These are phyloP conservation scores for Ceramica pisi DNA, from an alignment of 2,888 invertebrate genomes.

Conservation along the genomic window DNA sequence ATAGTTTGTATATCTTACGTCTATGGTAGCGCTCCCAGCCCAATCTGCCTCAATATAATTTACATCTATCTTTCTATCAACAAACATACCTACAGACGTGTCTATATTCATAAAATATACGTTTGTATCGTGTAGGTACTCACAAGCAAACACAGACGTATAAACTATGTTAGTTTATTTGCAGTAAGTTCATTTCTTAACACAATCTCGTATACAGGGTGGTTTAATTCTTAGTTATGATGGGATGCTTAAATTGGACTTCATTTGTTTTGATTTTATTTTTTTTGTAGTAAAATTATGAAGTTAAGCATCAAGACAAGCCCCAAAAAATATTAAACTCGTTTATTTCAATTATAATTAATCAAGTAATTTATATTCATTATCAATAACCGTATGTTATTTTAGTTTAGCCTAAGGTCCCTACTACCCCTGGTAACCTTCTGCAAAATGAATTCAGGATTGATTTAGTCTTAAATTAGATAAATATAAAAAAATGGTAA, in stretches of 20 bases:
- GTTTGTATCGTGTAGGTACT: not conserved
- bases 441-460: too few relatives aligned
- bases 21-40: not conserved
- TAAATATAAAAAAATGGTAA: too few relatives aligned
- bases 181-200: slow-evolving; percentile 42
- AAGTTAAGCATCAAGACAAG: too few relatives aligned
- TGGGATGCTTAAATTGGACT: not conserved
- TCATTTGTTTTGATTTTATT: not conserved
- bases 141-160: slow-evolving; percentile 30
- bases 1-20: too few relatives aligned
- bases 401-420: too few relatives aligned
- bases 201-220: slow-evolving; percentile 26
- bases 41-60: slow-evolving; percentile 7
- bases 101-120: not conserved
- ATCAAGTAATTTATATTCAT: too few relatives aligned
- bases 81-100: not conserved
- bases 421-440: too few relatives aligned
- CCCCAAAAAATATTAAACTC: too few relatives aligned
- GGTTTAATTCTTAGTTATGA: slow-evolving; percentile 2
- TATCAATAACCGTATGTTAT: too few relatives aligned
- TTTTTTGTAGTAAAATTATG: too few relatives aligned
- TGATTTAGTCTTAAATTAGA: too few relatives aligned
- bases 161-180: slow-evolving; percentile 43
- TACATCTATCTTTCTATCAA: slow-evolving; percentile 1
- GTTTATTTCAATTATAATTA: too few relatives aligned